These are phyloP conservation scores for Teleiodes luculella DNA, from an alignment of 2,888 invertebrate genomes.

Conservation along the genomic window DNA sequence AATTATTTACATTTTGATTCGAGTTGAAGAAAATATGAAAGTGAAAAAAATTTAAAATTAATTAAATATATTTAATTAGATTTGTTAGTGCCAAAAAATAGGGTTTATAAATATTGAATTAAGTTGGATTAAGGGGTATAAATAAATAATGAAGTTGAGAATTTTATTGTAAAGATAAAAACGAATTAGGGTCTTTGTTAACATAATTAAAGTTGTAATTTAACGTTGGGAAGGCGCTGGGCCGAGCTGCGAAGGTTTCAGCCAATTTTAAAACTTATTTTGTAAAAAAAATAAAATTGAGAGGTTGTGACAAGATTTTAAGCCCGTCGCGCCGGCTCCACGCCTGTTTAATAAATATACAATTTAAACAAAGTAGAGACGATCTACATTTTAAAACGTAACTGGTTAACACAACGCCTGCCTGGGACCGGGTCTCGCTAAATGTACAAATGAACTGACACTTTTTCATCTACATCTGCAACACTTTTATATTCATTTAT, in stretches of 20 bases:
- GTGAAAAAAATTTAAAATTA: conserved; percentile 40
- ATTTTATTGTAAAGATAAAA: conserved; percentile 69
- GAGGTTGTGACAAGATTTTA: conserved; percentile 73
- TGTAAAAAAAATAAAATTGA: conserved; percentile 48
- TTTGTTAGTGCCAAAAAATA: conserved; percentile 76
- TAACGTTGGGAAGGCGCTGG: conserved; percentile 49
- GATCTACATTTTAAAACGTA: conserved; percentile 54
- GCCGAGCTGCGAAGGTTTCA: conserved; percentile 56
- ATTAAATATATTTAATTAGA: conserved; percentile 63
- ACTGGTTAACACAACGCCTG: conserved; percentile 50
- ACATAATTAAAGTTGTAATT: conserved; percentile 58
- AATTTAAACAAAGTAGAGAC: conserved; percentile 52
- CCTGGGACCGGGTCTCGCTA: conserved; percentile 59
- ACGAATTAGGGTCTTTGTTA: conserved; percentile 75
- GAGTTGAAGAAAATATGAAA: conserved; percentile 33
- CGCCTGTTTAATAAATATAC: conserved; percentile 53
- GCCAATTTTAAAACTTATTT: conserved; percentile 71
- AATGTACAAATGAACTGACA: conserved; percentile 53
- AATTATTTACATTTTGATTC: conserved; percentile 33
- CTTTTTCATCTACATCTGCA: conserved; percentile 31
- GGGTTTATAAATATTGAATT: conserved; percentile 66
- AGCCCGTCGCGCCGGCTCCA: conserved; percentile 54
- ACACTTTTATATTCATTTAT: conserved; percentile 24
- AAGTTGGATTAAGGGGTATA: conserved; percentile 68
- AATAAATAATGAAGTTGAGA: conserved; percentile 58